phyloP scores from a whole-genome alignment of 2,797 vertebrate species.

The Acrocephalus scirpaceus region DNA sequence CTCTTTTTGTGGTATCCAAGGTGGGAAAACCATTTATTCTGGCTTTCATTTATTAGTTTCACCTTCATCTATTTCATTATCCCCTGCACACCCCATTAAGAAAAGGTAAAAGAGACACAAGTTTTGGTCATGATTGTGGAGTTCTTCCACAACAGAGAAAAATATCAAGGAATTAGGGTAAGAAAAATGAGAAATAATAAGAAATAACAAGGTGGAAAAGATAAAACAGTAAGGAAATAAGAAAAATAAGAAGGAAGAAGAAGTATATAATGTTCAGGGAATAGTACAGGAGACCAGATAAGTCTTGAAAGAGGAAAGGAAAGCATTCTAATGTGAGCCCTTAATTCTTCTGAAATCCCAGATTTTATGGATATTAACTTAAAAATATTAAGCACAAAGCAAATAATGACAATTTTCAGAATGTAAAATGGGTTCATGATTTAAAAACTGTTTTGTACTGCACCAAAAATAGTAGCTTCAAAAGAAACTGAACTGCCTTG shows the following conservation, averaged over 20 bases:
- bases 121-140: not conserved
- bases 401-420: not conserved
- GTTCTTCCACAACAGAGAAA: not conserved
- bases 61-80: not conserved
- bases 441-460: not conserved
- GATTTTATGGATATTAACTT: not conserved
- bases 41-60: not conserved
- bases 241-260: not conserved
- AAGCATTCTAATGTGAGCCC: not conserved
- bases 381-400: not conserved
- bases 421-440: not conserved
- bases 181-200: not conserved
- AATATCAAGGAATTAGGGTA: not conserved
- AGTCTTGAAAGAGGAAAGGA: not conserved
- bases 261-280: not conserved
- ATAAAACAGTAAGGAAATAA: not conserved
- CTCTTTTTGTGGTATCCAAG: not conserved
- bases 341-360: not conserved
- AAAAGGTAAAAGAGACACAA: not conserved
- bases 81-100: not conserved
- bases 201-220: fast-evolving
- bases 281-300: not conserved
- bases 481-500: not conserved
- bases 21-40: not conserved
- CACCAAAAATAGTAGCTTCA: not conserved